Percentiles rank a stretch among this genome's conserved stretches.
Conservation (phyloP, 2,888 invertebrate genomes). For the Molanna angustata region DNA sequence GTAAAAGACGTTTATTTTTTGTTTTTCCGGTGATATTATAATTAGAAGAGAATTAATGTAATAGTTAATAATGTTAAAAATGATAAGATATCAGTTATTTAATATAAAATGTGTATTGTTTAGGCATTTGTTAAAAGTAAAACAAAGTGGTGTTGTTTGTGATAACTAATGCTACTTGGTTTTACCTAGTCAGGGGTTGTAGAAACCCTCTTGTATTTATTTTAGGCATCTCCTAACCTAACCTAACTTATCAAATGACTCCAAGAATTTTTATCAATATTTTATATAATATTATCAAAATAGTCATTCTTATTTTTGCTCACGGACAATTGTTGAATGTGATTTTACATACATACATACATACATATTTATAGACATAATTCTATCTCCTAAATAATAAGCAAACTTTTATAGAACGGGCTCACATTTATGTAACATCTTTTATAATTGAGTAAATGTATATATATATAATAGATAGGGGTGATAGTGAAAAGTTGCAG, state of each 20-base stretch:
- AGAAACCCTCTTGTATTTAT: too few relatives aligned
- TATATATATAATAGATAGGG: too few relatives aligned
- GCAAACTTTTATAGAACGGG: conserved; percentile 14
- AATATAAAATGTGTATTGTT: conserved; percentile 30
- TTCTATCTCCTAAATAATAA: conserved; percentile 11
- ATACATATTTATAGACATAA: conserved; percentile 12
- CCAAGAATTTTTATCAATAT: conserved; percentile 32
- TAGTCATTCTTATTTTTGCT: conserved; percentile 36
- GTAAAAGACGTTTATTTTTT: conserved; percentile 36
- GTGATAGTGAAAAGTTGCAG: too few relatives aligned
- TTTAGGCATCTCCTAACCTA: too few relatives aligned
- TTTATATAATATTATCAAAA: conserved; percentile 43
- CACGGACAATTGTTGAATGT: conserved; percentile 29
- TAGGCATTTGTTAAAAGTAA: conserved; percentile 31
- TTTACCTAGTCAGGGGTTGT: conserved; percentile 31
- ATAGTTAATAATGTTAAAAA: conserved; percentile 2
- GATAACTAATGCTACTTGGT: conserved; percentile 30
- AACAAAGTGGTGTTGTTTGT: conserved; percentile 29
- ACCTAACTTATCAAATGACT: too few relatives aligned
- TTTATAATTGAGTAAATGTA: too few relatives aligned
- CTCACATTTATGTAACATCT: too few relatives aligned
- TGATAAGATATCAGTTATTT: conserved; percentile 22
- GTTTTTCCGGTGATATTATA: conserved; percentile 34
- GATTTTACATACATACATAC: conserved; percentile 26
- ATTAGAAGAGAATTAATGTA: conserved; percentile 24